Conservation (phyloP, 2,113 vertebrate species). For the Lota lota region DNA sequence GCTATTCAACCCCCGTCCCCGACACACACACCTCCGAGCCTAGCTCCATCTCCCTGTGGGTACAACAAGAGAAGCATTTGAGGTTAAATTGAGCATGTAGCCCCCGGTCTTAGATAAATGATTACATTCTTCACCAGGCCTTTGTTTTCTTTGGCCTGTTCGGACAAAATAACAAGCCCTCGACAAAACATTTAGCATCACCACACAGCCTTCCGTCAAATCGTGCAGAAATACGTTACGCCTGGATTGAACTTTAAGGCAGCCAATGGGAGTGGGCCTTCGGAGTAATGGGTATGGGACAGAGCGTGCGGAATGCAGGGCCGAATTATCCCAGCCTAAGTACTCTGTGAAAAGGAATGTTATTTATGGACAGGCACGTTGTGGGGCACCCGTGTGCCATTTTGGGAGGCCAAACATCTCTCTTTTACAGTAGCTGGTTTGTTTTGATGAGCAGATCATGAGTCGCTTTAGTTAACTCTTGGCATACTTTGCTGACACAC, state of each 20-base stretch:
- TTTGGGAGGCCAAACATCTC: slow-evolving; percentile 10
- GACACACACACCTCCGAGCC: slow-evolving; percentile 3
- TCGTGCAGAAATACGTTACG: slow-evolving; percentile 53
- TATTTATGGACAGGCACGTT: slow-evolving; percentile 43
- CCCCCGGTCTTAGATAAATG: slow-evolving; percentile 66
- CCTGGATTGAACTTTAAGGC: slow-evolving; percentile 28
- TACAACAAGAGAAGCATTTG: slow-evolving; percentile 49
- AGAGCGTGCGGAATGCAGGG: slow-evolving; percentile 51
- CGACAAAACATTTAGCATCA: slow-evolving; percentile 55
- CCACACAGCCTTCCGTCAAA: slow-evolving; percentile 47
- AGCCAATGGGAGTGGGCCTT: slow-evolving; percentile 28
- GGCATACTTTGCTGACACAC: slow-evolving; percentile 21
- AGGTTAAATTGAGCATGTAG: slow-evolving; percentile 62
- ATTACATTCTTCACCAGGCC: slow-evolving; percentile 62
- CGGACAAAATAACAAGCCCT: slow-evolving; percentile 46
- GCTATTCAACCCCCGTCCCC: too few species aligned
- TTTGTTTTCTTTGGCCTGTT: slow-evolving; percentile 63
- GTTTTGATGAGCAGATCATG: slow-evolving; percentile 51
- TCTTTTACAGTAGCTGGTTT: slow-evolving; percentile 42
- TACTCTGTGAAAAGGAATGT: slow-evolving; percentile 36
- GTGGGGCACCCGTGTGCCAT: slow-evolving; percentile 29
- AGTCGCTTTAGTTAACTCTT: slow-evolving; percentile 54
- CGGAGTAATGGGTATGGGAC: slow-evolving; percentile 54
- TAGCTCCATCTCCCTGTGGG: slow-evolving; percentile 35
- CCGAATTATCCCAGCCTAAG: slow-evolving; percentile 30